A percentile compares a stretch with the other conserved stretches of the same genome.
These are phyloP conservation scores for Nemotelus pantherinus DNA, from an alignment of 2,888 invertebrate genomes.

Conservation along the genomic window DNA sequence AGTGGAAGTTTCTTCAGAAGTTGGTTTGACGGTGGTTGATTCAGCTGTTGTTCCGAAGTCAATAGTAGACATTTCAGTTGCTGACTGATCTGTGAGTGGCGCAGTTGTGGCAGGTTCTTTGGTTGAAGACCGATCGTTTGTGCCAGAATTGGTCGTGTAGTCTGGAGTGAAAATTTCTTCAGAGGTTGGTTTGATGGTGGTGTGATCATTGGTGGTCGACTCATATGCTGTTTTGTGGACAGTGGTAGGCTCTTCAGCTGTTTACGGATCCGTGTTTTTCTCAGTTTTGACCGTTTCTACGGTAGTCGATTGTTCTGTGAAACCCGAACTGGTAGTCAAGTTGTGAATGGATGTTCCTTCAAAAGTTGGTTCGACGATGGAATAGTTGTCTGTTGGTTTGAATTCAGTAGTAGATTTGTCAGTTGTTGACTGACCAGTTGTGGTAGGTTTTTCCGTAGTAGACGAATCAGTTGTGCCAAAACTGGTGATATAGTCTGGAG, in stretches of 20 bases:
- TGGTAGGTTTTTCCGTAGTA: neutral
- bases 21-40: constrained; percentile 1
- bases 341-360: too few species aligned
- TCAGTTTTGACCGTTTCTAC: too few species aligned
- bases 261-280: neutral
- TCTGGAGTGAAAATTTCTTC: neutral
- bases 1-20: neutral
- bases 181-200: neutral
- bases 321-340: too few species aligned
- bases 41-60: neutral
- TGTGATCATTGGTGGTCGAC: neutral
- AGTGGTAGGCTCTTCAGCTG: neutral
- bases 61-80: neutral
- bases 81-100: neutral
- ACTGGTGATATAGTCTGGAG: neutral
- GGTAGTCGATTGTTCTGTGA: too few species aligned
- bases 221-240: neutral
- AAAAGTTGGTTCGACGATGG: too few species aligned
- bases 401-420: neutral
- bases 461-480: neutral
- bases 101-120: neutral
- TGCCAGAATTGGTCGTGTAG: neutral
- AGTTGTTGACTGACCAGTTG: neutral
- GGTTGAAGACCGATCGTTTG: neutral
- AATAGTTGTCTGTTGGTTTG: neutral